Conservation (phyloP, 2,888 invertebrate genomes). For the Trilocha varians region DNA sequence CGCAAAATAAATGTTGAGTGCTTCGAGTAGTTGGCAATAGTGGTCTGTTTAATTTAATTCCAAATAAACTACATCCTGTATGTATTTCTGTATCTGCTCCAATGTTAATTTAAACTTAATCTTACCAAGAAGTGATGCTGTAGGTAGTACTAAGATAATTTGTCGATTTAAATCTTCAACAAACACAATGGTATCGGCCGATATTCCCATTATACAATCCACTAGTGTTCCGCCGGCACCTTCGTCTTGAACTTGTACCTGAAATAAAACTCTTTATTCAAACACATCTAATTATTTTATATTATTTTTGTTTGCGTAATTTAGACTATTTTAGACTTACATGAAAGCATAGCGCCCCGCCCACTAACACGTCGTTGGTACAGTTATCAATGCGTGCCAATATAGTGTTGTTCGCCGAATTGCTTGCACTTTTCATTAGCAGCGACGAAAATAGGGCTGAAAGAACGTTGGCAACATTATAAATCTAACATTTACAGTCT, state of each 20-base stretch:
- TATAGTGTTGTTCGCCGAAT: slow-evolving; percentile 79
- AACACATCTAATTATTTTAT: too few species aligned
- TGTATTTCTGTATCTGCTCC: too few species aligned
- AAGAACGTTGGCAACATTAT: slow-evolving; percentile 20
- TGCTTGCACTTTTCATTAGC: slow-evolving; percentile 78
- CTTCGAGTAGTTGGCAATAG: too few species aligned
- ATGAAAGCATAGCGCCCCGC: slow-evolving; percentile 88
- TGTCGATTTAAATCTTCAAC: slow-evolving; percentile 88
- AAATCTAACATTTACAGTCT: background rate
- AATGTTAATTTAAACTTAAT: too few species aligned
- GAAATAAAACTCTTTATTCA: slow-evolving; percentile 32
- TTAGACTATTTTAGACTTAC: slow-evolving; percentile 78
- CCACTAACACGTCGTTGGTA: slow-evolving; percentile 81
- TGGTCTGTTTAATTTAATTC: too few species aligned
- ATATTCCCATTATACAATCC: slow-evolving; percentile 89
- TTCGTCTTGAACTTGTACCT: slow-evolving; percentile 76
- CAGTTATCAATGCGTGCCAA: slow-evolving; percentile 65
- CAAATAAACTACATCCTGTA: too few species aligned
- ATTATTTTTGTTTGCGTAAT: too few species aligned
- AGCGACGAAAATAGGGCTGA: slow-evolving; percentile 80
- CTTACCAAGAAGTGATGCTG: slow-evolving; percentile 81
- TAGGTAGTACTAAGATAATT: slow-evolving; percentile 89
- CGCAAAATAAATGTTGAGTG: too few species aligned
- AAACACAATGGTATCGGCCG: slow-evolving; percentile 88
- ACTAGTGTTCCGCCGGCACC: slow-evolving; percentile 69